These are phyloP conservation scores for Pachyrhynchus sulphureomaculatus DNA, from an alignment of 1,140 invertebrate species.

Conservation along the genomic window DNA sequence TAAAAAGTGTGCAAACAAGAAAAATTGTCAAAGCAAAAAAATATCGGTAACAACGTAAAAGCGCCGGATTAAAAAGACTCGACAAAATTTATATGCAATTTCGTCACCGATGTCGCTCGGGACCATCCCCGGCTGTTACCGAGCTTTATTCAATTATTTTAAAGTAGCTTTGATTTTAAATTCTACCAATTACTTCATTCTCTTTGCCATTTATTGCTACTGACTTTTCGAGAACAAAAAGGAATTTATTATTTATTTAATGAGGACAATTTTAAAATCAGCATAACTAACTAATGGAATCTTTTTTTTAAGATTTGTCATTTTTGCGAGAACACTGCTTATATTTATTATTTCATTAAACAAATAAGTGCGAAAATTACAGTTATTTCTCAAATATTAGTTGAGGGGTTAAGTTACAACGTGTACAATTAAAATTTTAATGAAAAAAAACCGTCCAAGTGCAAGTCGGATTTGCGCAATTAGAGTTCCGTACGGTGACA, in stretches of 20 bases:
- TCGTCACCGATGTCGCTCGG: constrained; percentile 27
- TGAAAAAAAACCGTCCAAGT: no score
- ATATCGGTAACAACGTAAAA: constrained; percentile 20
- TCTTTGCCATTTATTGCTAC: constrained; percentile 30
- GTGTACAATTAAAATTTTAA: no score
- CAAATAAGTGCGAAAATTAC: no score
- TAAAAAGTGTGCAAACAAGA: constrained; percentile 19
- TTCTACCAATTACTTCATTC: constrained; percentile 32
- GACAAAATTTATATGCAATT: constrained; percentile 33
- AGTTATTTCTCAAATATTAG: no score
- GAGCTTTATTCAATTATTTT: constrained; percentile 32
- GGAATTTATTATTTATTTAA: constrained; percentile 16
- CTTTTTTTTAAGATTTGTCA: no score
- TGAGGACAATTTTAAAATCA: background rate
- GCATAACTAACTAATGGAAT: no score
- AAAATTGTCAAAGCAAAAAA: constrained; percentile 25
- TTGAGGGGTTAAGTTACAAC: no score
- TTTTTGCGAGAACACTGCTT: no score
- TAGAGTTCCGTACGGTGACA: no score
- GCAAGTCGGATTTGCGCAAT: no score
- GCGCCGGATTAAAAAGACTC: constrained; percentile 16
- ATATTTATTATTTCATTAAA: no score
- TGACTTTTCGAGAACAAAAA: constrained; percentile 22
- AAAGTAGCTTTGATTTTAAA: constrained; percentile 32
- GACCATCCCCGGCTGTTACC: constrained; percentile 23